Evolutionary conservation across 2,888 invertebrate genomes (phyloP).

Genomic region (Tenthredo scrophulariae): DNA sequence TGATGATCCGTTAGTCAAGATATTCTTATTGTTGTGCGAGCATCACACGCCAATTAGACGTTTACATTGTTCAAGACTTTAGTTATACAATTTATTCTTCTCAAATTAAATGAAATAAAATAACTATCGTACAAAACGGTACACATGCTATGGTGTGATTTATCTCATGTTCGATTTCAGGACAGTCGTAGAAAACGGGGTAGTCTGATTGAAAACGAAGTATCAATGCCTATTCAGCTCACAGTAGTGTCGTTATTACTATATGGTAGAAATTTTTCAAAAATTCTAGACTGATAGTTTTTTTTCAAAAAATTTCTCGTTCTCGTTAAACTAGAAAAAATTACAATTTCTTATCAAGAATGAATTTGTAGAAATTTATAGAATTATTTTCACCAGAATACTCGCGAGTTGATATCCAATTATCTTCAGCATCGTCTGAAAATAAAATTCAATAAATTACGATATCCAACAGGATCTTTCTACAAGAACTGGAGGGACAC

Average conservation of each 20-base stretch:
- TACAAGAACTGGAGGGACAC: neutral
- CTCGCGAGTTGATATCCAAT: too few species aligned
- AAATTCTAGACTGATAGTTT: too few species aligned
- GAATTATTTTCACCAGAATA: too few species aligned
- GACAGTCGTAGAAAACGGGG: neutral
- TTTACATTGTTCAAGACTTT: constrained; percentile 58
- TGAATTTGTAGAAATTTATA: too few species aligned
- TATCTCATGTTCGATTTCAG: neutral
- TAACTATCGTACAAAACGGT: neutral
- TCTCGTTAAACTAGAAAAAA: too few species aligned
- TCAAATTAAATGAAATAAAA: neutral
- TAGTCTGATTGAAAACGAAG: neutral
- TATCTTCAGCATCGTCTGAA: too few species aligned
- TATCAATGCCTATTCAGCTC: neutral
- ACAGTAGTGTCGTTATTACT: neutral
- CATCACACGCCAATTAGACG: constrained; percentile 67
- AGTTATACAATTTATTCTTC: neutral
- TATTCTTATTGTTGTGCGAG: constrained; percentile 63
- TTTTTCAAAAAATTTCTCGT: too few species aligned
- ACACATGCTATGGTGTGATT: neutral
- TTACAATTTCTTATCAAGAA: too few species aligned
- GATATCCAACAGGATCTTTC: neutral
- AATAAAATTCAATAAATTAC: neutral
- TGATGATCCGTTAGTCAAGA: constrained; percentile 49
- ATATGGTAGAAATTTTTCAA: too few species aligned